Percentiles rank a stretch among this genome's conserved stretches.
Conservation (phyloP, 2,797 vertebrate species). For the Rhinatrema bivittatum region DNA sequence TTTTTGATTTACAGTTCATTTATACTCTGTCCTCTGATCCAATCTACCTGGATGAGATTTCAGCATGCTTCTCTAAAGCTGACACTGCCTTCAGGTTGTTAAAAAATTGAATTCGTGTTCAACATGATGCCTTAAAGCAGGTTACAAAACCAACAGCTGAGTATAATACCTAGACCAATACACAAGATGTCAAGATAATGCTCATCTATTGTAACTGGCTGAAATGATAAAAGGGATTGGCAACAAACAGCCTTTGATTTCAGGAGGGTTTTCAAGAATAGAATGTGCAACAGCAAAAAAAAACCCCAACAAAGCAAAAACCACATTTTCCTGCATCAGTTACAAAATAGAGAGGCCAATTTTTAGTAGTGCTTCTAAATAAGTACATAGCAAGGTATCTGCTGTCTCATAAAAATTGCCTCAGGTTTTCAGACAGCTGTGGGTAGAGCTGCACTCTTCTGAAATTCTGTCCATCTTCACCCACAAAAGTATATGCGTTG, state of each 20-base stretch:
- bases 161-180: slow-evolving; percentile 33
- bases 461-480: too few species aligned
- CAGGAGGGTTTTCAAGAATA: slow-evolving; percentile 26
- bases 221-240: slow-evolving; percentile 25
- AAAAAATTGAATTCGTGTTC: slow-evolving; percentile 34
- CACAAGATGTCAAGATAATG: slow-evolving; percentile 26
- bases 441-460: too few species aligned
- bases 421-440: too few species aligned
- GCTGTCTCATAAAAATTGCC: too few species aligned
- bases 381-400: too few species aligned
- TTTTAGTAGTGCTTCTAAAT: too few species aligned
- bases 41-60: slow-evolving; percentile 12
- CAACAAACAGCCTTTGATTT: slow-evolving; percentile 22
- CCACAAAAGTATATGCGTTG: too few species aligned
- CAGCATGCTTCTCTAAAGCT: slow-evolving; percentile 18
- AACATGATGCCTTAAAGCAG: slow-evolving; percentile 23
- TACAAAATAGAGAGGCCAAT: too few species aligned
- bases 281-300: too few species aligned
- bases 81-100: slow-evolving; percentile 26
- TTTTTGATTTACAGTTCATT: slow-evolving; percentile 20
- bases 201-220: slow-evolving; percentile 25
- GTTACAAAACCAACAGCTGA: slow-evolving; percentile 24
- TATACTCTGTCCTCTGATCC: slow-evolving; percentile 12
- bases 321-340: too few species aligned
- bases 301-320: too few species aligned